These are phyloP conservation scores for Spheniscus humboldti DNA, from an alignment of 2,797 vertebrate species.

Conservation along the genomic window DNA sequence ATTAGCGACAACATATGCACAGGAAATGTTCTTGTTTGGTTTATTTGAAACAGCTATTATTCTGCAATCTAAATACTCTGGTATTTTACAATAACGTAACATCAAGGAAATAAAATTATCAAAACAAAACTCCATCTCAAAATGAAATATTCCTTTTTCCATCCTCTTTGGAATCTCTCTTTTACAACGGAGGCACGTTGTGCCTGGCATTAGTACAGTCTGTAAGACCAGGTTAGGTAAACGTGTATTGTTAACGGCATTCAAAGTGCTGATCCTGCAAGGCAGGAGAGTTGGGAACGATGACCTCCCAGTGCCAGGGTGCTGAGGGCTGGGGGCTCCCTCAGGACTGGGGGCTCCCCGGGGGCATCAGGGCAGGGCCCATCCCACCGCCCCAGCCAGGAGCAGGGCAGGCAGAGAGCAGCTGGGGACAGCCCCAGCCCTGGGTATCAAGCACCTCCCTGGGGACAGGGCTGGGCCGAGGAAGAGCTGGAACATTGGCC, in stretches of 20 bases:
- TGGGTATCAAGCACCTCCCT: background rate
- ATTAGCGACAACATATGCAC: background rate
- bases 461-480: background rate
- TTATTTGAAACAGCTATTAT: background rate
- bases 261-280: background rate
- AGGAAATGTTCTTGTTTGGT: background rate
- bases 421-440: background rate
- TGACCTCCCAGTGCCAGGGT: background rate
- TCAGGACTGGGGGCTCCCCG: rapidly evolving
- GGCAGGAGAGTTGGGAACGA: background rate
- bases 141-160: background rate
- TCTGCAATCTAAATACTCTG: background rate
- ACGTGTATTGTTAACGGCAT: background rate
- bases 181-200: background rate
- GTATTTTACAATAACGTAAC: background rate
- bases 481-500: background rate
- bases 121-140: background rate
- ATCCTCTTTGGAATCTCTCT: background rate
- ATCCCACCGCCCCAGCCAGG: background rate
- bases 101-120: background rate
- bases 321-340: background rate
- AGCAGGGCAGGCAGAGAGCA: background rate
- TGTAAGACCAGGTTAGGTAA: background rate
- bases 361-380: background rate
- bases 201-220: background rate